These are phyloP conservation scores for Anastrepha obliqua DNA, from an alignment of 1,140 invertebrate species.

Conservation along the genomic window DNA sequence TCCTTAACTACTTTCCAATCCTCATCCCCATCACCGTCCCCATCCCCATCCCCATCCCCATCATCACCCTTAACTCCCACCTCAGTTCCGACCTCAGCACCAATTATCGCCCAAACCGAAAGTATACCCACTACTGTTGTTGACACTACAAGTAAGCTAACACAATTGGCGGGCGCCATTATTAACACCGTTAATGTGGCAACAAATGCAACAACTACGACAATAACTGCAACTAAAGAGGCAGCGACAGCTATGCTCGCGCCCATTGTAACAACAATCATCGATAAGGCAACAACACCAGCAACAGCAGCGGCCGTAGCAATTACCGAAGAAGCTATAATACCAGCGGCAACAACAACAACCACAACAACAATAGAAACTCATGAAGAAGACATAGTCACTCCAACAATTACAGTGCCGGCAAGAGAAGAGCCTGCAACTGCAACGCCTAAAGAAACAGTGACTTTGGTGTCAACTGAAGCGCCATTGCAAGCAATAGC, in stretches of 20 bases:
- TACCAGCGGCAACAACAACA: not conserved
- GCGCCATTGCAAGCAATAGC: conserved; percentile 60
- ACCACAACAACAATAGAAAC: no score
- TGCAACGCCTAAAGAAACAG: conserved; percentile 53
- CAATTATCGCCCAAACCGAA: not conserved
- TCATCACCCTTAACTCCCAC: not conserved
- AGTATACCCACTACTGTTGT: conserved; percentile 34
- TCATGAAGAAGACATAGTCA: no score
- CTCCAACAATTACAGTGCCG: no score
- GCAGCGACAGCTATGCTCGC: not conserved
- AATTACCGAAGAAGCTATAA: conserved; percentile 49
- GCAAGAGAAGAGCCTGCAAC: not conserved
- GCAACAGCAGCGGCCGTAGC: conserved; percentile 50
- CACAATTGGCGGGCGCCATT: conserved; percentile 73
- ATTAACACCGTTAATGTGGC: conserved; percentile 68
- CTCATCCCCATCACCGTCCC: not conserved
- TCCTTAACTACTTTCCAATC: not conserved
- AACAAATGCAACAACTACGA: conserved; percentile 55
- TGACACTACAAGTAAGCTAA: conserved; percentile 67
- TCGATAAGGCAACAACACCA: conserved; percentile 53
- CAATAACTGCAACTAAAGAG: conserved; percentile 26
- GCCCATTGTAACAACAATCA: conserved; percentile 45
- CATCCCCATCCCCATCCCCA: not conserved
- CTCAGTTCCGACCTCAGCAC: not conserved
- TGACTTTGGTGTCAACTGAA: not conserved